Base-by-base conservation (phyloP, 2,113 vertebrate species). In the Pelecanus crispus region DNA sequence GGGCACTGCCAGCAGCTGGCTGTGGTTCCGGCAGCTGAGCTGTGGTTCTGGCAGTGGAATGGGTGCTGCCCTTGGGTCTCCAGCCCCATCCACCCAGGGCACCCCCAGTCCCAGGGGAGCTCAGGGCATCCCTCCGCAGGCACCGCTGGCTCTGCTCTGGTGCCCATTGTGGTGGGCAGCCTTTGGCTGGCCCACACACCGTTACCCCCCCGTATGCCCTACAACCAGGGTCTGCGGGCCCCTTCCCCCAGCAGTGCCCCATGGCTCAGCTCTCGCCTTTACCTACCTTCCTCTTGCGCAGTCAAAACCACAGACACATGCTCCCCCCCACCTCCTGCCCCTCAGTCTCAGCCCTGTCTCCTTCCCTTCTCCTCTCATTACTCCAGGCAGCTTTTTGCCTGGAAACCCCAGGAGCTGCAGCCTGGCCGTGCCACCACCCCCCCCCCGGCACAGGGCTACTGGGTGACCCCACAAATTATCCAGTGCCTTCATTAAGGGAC, bases 371-470 rank as follows among this genome's bases (percentile, higher is more conserved):
- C 13, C 15, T 68, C 53, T 81, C 42, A 8, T 34, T 72, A 61
- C 26, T 75, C 12, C n/a, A 25, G 61, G 65, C n/a, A 78, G 11
- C 42, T n/a, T 81, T 78, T 63, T 85, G 38, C 45, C 87, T 62
- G 25, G 45, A 66, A 66, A 36, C 17, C 7, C 52, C 2, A 7
- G 32, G 17, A 90, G 22, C 6, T 2, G 1, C 44, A 81, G 56
- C 74, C 42, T 24, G 42, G 13, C 36, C 0, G 0, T 61, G 53
- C 56, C 5, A 0, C 44, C 16, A 5, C 38, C 38, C n/a, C 20
- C 18, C 26, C 65, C 65, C 34, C 18, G 3, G 42, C 67, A n/a
- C 0, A 0, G 25, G 62, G 67, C 42, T 26, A 15, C 29, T 1
- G 4, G 32, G 31, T 7, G 12, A 55, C 52, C 67, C 36, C 72